Conservation (phyloP, 2,113 vertebrate species). For the Oenanthe melanoleuca region DNA sequence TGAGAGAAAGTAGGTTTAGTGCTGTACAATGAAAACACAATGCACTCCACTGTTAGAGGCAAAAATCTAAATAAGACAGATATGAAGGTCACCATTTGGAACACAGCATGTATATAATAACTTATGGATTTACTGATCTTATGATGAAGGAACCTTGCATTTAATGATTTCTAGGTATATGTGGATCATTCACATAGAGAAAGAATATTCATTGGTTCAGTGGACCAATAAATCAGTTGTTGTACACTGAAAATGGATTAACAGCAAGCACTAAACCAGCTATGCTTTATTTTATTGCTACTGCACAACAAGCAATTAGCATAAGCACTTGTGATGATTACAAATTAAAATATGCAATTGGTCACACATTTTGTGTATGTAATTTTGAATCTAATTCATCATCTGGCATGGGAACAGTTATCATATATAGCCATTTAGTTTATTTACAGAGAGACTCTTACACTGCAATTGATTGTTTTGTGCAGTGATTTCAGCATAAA, state of each 20-base stretch:
- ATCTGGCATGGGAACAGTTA: neutral
- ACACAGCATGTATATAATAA: neutral
- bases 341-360: neutral
- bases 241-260: neutral
- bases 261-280: neutral
- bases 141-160: neutral
- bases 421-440: neutral
- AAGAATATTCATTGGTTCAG: neutral
- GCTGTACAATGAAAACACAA: neutral
- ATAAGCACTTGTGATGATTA: neutral
- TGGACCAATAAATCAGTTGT: neutral
- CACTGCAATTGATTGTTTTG: neutral
- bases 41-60: neutral
- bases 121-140: neutral
- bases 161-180: neutral
- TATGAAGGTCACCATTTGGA: neutral
- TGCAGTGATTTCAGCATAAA: neutral
- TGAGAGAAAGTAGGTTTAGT: neutral
- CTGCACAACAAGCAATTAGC: neutral
- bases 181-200: neutral
- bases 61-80: neutral
- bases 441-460: neutral
- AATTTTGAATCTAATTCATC: constrained; percentile 6
- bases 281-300: neutral
- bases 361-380: neutral